phyloP scores from a whole-genome alignment of 2,113 vertebrate genomes.

The Gallinago jamesoni region DNA sequence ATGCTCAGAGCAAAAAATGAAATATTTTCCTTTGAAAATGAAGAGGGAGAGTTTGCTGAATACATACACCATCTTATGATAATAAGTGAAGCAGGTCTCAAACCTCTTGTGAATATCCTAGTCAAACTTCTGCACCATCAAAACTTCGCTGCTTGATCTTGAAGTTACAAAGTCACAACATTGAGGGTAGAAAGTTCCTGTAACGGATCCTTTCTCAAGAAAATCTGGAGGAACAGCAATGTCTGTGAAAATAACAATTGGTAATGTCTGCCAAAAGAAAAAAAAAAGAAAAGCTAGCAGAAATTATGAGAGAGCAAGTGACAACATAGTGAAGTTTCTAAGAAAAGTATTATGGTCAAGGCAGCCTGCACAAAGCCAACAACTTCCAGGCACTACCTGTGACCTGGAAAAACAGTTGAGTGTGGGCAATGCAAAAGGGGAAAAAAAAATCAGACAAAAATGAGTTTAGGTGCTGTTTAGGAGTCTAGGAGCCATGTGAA shows the following conservation, averaged over 20 bases:
- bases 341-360: not conserved
- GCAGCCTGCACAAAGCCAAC: not conserved
- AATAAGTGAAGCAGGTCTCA: not conserved
- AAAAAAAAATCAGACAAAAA: not conserved
- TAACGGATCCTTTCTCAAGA: not conserved
- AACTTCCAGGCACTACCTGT: not conserved
- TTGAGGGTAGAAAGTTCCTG: not conserved
- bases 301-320: not conserved
- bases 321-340: not conserved
- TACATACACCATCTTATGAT: not conserved
- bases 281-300: not conserved
- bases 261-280: not conserved
- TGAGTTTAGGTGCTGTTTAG: not conserved
- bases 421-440: not conserved
- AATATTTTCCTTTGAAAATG: not conserved
- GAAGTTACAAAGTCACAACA: not conserved
- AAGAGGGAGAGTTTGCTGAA: not conserved
- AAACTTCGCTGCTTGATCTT: not conserved
- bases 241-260: not conserved
- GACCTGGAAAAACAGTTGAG: not conserved
- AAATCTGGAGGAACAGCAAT: not conserved
- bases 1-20: not conserved
- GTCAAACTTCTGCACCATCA: not conserved
- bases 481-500: not conserved
- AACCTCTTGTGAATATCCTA: not conserved